Base-by-base conservation (phyloP, 2,113 vertebrate genomes). In the Crotalus helleri region DNA sequence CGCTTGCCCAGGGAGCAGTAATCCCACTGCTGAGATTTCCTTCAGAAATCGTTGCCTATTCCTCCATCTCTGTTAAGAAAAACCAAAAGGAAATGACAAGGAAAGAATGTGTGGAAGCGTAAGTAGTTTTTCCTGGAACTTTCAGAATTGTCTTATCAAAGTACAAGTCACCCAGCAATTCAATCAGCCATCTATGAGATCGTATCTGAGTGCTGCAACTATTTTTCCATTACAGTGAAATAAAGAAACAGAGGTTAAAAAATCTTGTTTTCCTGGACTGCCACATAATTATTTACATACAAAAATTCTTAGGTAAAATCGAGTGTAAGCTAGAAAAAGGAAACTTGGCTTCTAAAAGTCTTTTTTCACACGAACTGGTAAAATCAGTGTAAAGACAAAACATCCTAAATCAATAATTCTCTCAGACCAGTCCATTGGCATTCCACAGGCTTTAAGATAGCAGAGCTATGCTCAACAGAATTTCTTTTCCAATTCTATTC, bases 11-110 rank as follows among this genome's bases (percentile, higher is more conserved):
- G 90, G 93, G 0, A 2, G 85, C 92, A 90, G 94, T 91, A 92
- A 94, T 92, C 81, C 85, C 13, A 81, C 90, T 91, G 3, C 64
- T 88, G 15, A 1, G 93, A 90, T 93, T 94, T 94, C 85, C 93
- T 96, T 94, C 85, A 88, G 95, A 90, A 94, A 69, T 93, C 94
- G 92, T 92, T 0, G 49, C 94, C 96, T 96, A 94, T 96, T 95
- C 21, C 1, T 4, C n/a, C 7, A 59, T 88, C 92, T 93, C 13
- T 0, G 33, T 24, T 64, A 93, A 93, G 87, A 57, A 49, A 95
- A 81, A 90, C 92, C 89, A 94, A 90, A 92, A 61, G 85, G 69
- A 64, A 19, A 49, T 89, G 93, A 92, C 24, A 89, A 51, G 74
- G 88, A 88, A 91, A 53, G 29, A 89, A 88, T 90, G 49, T 53